Evolutionary conservation across 2,797 vertebrate species (phyloP).

Genomic region (Arnoldichthys spilopterus): DNA sequence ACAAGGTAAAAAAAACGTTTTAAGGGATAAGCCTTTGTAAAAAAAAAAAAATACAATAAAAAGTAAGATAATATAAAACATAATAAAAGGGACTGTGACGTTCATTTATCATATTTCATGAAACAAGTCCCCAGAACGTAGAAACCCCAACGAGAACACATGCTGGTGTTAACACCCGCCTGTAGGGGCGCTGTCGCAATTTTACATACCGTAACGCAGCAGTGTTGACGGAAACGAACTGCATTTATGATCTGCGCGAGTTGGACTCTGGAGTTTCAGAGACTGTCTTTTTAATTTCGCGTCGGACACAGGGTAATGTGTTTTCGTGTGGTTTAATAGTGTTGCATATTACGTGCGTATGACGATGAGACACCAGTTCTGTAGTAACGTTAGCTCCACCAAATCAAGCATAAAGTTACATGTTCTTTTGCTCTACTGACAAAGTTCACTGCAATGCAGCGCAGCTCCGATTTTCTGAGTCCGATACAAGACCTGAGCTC

Average conservation of each 20-base stretch:
- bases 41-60: too few species aligned
- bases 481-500: constrained; percentile 53
- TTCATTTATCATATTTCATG: too few species aligned
- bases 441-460: constrained; percentile 63
- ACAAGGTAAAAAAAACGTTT: too few species aligned
- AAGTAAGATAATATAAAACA: too few species aligned
- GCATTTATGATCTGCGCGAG: background rate
- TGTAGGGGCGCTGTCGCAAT: constrained; percentile 12
- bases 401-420: background rate
- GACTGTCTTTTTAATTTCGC: background rate
- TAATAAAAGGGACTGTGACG: too few species aligned
- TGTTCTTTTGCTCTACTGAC: background rate
- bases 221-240: constrained; percentile 69
- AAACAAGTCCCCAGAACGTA: too few species aligned
- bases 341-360: too few species aligned
- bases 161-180: too few species aligned
- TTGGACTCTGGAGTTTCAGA: background rate
- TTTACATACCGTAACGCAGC: too few species aligned
- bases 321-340: background rate
- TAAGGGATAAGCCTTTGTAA: too few species aligned
- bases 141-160: too few species aligned
- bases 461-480: constrained; percentile 8
- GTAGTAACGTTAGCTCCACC: background rate
- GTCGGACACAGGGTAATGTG: background rate
- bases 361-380: background rate